Evolutionary conservation across 1,140 invertebrate genomes (phyloP), one percentile per base, ranked within the genome.

Genomic region (Macrotrachela quadricornifera): DNA sequence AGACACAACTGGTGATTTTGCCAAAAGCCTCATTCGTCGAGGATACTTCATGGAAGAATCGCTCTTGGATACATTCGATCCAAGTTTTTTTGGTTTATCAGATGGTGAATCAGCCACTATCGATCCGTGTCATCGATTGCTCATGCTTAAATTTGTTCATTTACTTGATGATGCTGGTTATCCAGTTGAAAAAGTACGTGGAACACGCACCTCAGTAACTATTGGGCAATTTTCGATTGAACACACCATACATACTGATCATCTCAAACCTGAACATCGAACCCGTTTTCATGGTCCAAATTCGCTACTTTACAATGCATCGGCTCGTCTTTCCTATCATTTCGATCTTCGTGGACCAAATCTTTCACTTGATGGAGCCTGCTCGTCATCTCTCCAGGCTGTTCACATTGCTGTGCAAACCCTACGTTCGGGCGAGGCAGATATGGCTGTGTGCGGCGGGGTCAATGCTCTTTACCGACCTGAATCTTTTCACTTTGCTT

Each of bases 401-500:
- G 45, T 40, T 13, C 50, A 51, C 17, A 13, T 42, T 8, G 49
- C 38, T 17, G 13, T 42, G 4, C 38, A 50, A 21, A 42, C 36
- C 16, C 30, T 51, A 17, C 16, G 17, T 14, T 21, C 46, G 13
- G n/a, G 61, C 37, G 61, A 62, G 36, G 60, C 59, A 54, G 46
- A 59, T 14, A 54, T 61, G 48, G 61, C 59, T 3, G 51, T 64
- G 0, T 61, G 60, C 43, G 63, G 62, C 1, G 62, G 63, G 0
- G 61, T 62, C 10, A 62, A 60, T 54, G 44, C 56, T 40, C 57
- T 63, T 15, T 21, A 60, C 21, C 49, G 53, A 4, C 63, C 63
- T 2, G 55, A 58, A 52, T 52, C 56, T n/a, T 58, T 60, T 39
- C 54, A 61, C 10, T 52, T 57, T 21, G 54, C 61, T 1, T 59